A percentile compares a stretch with the other conserved stretches of the same genome.
These are phyloP conservation scores for Grapholita molesta DNA, from an alignment of 1,140 invertebrate species.

Conservation along the genomic window DNA sequence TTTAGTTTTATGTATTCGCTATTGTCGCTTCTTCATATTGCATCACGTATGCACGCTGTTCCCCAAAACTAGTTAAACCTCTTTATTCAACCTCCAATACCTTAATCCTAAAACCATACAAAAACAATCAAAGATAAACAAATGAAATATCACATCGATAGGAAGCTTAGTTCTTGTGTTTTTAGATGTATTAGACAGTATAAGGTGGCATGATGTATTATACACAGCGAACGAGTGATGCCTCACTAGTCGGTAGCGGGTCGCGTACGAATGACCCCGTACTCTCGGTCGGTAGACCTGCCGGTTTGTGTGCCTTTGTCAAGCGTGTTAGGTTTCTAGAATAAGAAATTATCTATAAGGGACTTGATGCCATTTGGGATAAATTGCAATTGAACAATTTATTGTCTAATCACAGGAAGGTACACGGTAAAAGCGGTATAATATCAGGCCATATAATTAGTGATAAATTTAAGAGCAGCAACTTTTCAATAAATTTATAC, in stretches of 20 bases:
- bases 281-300: constrained; percentile 29
- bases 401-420: no score
- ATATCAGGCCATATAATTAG: no score
- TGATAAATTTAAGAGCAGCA: no score
- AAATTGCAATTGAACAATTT: no score
- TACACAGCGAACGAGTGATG: constrained; percentile 47
- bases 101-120: background rate
- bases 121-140: constrained; percentile 20
- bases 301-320: constrained; percentile 52
- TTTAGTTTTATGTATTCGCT: background rate
- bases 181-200: constrained; percentile 55
- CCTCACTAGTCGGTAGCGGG: constrained; percentile 45
- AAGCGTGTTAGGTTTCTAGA: background rate
- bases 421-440: no score
- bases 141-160: constrained; percentile 30
- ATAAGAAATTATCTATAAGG: background rate
- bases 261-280: constrained; percentile 20
- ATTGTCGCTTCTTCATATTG: constrained; percentile 1
- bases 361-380: constrained; percentile 9
- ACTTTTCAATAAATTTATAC: no score
- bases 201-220: constrained; percentile 59
- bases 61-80: constrained; percentile 17
- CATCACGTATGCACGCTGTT: constrained; percentile 11
- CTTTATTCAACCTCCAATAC: constrained; percentile 12
- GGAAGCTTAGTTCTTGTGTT: constrained; percentile 44